phyloP scores from a whole-genome alignment of 2,113 vertebrate species.

The Oostethus manadensis region DNA sequence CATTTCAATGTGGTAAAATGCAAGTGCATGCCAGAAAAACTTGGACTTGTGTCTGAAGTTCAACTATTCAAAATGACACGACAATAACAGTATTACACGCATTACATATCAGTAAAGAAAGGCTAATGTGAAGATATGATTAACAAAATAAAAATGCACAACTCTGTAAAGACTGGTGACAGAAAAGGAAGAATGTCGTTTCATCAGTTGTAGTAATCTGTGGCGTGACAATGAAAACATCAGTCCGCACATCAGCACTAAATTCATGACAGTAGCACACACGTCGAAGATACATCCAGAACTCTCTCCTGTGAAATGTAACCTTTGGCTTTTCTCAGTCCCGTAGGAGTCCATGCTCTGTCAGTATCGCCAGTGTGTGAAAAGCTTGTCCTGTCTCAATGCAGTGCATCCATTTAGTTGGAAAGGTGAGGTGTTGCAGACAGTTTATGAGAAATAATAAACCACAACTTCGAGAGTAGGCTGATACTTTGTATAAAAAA shows the following conservation, averaged over 20 bases:
- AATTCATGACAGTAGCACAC: conserved; percentile 15
- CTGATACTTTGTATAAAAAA: conserved; percentile 67
- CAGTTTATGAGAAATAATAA: conserved; percentile 33
- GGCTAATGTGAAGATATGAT: conserved; percentile 65
- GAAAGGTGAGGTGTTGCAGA: neutral
- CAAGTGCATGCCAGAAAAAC: conserved; percentile 75
- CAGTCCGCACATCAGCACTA: conserved; percentile 31
- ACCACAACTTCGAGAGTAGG: conserved; percentile 36
- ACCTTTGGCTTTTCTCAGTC: conserved; percentile 15
- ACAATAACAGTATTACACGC: conserved; percentile 75
- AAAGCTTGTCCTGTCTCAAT: conserved; percentile 18
- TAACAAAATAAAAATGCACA: conserved; percentile 64
- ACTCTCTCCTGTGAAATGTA: conserved; percentile 10
- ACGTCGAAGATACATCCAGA: conserved; percentile 7
- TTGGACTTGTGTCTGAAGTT: conserved; percentile 65
- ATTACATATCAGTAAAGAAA: conserved; percentile 69
- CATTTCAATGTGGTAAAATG: conserved; percentile 52
- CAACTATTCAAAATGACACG: conserved; percentile 72
- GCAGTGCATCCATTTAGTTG: conserved; percentile 5
- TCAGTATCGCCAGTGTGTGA: conserved; percentile 25
- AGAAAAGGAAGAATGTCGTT: conserved; percentile 49
- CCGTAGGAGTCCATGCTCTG: conserved; percentile 31
- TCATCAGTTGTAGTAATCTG: conserved; percentile 40
- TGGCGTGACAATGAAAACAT: conserved; percentile 39
- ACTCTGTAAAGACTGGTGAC: conserved; percentile 61